Evolutionary conservation across 2,888 invertebrate genomes (phyloP).

Genomic region (Unio delphinus): DNA sequence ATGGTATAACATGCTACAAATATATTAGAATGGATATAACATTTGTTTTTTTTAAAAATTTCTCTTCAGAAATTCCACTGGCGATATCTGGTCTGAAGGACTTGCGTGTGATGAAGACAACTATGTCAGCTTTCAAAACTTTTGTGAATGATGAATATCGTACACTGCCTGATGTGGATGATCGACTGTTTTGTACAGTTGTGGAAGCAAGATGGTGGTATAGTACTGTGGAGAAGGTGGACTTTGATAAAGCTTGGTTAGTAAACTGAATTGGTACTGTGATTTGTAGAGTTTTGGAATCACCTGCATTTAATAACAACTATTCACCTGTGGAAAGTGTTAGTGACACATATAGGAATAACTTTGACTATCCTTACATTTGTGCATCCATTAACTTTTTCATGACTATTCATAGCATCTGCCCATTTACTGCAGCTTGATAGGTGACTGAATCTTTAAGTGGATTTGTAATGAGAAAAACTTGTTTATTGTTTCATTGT

Average conservation of each 20-base stretch:
- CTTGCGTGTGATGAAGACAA: conserved; percentile 84
- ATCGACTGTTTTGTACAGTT: conserved; percentile 84
- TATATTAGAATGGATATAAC: no score
- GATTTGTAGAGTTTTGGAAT: background rate
- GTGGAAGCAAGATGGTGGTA: conserved; percentile 85
- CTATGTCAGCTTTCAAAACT: conserved; percentile 85
- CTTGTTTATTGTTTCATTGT: no score
- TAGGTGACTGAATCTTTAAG: no score
- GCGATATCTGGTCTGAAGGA: conserved; percentile 77
- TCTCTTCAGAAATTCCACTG: conserved; percentile 23
- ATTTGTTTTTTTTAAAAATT: background rate
- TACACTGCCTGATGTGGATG: conserved; percentile 82
- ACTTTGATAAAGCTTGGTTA: conserved; percentile 81
- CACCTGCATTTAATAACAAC: background rate
- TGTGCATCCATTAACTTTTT: no score
- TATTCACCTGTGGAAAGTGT: no score
- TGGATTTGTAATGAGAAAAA: no score
- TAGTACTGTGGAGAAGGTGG: conserved; percentile 77
- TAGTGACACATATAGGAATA: no score
- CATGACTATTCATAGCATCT: no score
- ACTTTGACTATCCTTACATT: no score
- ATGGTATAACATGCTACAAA: no score
- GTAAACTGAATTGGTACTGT: background rate
- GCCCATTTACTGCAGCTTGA: no score
- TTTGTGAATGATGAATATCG: conserved; percentile 86